Base-by-base conservation (phyloP, 2,113 vertebrate species). In the Nothobranchius furzeri region DNA sequence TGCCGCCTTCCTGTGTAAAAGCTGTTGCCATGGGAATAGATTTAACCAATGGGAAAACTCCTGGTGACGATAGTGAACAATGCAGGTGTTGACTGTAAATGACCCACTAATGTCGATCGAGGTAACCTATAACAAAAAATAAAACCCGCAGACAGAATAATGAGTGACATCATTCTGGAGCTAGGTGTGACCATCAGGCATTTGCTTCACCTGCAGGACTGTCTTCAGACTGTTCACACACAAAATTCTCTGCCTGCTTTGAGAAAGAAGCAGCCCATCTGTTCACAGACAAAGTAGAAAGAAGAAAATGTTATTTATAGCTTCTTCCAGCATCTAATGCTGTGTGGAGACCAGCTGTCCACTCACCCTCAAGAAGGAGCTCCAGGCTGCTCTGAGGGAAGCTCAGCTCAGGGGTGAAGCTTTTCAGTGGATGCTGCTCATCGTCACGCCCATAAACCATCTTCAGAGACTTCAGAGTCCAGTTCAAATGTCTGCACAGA, bases 251-350 rank as follows among this genome's bases (percentile, higher is more conserved):
- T 99, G 97, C 68, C 98, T 92, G 85, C 96, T 99, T 88, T 98
- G 98, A 55, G 98, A 98, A n/a, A 98, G 91, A 51, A 99, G 92
- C 83, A 99, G 92, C 58, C 97, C 98, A 54, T 98, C 98, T 99
- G 83, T 48, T 64, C 63, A 58, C 49, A 53, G 9, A 59, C 49
- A 58, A 56, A 64, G 13, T 43, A 15, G 11, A 52, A 64, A 60
- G 14, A 49, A 10, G 4, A 70, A 68, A 0, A n/a, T 40, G 36
- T 74, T 75, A 80, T 45, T 64, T 9, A 42, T 17, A 15, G 45
- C 10, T 36, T 68, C 56, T 42, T 35, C 17, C 12, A 54, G n/a
- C 14, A n/a, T 43, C 40, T 17, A 48, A 51, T 40, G 61, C 4
- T 54, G 25, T 7, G 57, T 64, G 60, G 58, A 1, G 1, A 9